These are phyloP conservation scores for Athalia cordata DNA, from an alignment of 2,888 invertebrate species.

Conservation along the genomic window DNA sequence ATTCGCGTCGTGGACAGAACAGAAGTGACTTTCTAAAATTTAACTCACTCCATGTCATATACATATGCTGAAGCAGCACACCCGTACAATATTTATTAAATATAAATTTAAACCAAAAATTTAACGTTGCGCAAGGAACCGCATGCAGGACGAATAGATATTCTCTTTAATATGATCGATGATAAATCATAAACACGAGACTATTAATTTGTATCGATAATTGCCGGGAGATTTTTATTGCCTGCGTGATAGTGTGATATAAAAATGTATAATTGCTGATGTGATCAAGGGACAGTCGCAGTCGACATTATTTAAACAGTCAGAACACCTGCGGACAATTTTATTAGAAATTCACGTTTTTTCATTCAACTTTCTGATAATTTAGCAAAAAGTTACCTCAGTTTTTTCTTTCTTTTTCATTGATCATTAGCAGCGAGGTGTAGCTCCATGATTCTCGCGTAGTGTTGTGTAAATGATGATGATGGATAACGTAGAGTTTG, in stretches of 20 bases:
- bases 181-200: constrained; percentile 23
- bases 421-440: too few species aligned
- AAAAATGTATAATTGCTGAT: constrained; percentile 14
- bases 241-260: not conserved
- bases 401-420: too few species aligned
- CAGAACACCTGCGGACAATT: constrained; percentile 7
- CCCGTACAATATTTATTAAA: constrained; percentile 19
- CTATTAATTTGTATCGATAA: constrained; percentile 33
- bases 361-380: not conserved
- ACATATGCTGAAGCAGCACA: not conserved
- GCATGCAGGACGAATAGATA: not conserved
- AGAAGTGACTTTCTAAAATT: constrained; percentile 41
- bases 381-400: too few species aligned
- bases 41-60: constrained; percentile 11
- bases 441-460: too few species aligned
- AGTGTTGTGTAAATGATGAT: too few species aligned
- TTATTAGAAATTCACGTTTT: constrained; percentile 9
- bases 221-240: constrained; percentile 13
- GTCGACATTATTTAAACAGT: not conserved
- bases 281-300: constrained; percentile 13
- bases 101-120: constrained; percentile 31
- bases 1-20: constrained; percentile 11
- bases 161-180: constrained; percentile 20
- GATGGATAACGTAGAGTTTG: constrained; percentile 2
- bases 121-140: constrained; percentile 28